These are phyloP conservation scores for Drosophila kokeensis DNA, from an alignment of 2,888 invertebrate genomes.

Conservation along the genomic window DNA sequence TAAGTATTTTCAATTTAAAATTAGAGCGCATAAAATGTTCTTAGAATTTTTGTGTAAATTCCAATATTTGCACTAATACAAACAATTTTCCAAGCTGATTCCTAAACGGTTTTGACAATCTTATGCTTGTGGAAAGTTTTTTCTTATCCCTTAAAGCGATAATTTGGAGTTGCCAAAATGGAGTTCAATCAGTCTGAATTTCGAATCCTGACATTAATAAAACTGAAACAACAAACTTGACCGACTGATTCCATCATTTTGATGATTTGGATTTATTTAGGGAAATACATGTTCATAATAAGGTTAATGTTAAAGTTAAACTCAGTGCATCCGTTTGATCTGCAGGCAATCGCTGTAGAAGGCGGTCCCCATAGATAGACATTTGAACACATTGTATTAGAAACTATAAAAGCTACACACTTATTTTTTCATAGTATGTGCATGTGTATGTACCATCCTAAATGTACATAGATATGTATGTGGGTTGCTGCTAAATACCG, in stretches of 20 bases:
- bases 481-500: conserved; percentile 28
- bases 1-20: not conserved
- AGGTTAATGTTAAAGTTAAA: conserved; percentile 15
- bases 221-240: not conserved
- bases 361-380: conserved; percentile 46
- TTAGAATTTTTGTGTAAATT: not conserved
- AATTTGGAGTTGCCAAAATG: not conserved
- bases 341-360: conserved; percentile 16
- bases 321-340: conserved; percentile 27
- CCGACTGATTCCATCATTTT: not conserved
- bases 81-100: not conserved
- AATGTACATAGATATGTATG: conserved; percentile 29
- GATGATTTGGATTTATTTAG: not conserved
- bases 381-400: conserved; percentile 34
- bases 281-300: not conserved
- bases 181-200: not conserved
- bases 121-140: not conserved
- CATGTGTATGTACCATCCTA: conserved; percentile 6
- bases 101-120: not conserved
- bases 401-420: conserved; percentile 31
- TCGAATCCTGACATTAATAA: not conserved
- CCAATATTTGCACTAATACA: not conserved
- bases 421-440: conserved; percentile 16
- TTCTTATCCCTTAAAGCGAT: not conserved
- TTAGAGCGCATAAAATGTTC: not conserved